A percentile compares a stretch with the other conserved stretches of the same genome.
phyloP scores from a whole-genome alignment of 2,113 vertebrate species.

The Oxyruncus cristatus region DNA sequence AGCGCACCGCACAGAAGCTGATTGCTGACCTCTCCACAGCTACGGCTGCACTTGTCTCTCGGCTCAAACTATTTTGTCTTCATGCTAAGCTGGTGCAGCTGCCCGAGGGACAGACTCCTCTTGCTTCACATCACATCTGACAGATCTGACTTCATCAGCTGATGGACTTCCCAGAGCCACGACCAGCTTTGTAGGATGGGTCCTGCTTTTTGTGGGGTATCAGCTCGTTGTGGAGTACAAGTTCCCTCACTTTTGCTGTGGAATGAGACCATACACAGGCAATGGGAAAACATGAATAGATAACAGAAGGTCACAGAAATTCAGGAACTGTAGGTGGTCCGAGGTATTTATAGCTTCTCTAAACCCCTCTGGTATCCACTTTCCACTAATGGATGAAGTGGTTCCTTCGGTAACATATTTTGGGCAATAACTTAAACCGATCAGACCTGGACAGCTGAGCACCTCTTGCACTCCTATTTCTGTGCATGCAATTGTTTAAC shows the following conservation, averaged over 20 bases:
- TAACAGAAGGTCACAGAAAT: background rate
- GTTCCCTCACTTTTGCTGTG: background rate
- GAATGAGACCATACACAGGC: background rate
- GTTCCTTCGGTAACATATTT: background rate
- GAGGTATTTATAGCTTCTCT: background rate
- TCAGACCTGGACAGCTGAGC: background rate
- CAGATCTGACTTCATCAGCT: background rate
- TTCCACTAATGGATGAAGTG: background rate
- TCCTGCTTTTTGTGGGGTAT: background rate
- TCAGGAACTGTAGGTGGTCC: background rate
- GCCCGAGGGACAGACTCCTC: background rate
- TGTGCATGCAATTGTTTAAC: background rate
- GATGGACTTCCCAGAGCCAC: background rate
- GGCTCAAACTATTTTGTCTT: background rate
- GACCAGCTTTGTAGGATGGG: background rate
- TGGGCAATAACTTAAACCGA: background rate
- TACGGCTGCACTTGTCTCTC: background rate
- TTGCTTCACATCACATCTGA: background rate
- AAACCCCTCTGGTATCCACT: background rate
- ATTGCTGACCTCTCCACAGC: too few relatives aligned
- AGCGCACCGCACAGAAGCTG: background rate
- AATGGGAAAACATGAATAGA: background rate
- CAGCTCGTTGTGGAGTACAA: background rate
- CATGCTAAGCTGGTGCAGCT: background rate
- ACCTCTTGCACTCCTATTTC: background rate